Base-by-base conservation (phyloP, 2,888 invertebrate species). In the Unio delphinus region DNA sequence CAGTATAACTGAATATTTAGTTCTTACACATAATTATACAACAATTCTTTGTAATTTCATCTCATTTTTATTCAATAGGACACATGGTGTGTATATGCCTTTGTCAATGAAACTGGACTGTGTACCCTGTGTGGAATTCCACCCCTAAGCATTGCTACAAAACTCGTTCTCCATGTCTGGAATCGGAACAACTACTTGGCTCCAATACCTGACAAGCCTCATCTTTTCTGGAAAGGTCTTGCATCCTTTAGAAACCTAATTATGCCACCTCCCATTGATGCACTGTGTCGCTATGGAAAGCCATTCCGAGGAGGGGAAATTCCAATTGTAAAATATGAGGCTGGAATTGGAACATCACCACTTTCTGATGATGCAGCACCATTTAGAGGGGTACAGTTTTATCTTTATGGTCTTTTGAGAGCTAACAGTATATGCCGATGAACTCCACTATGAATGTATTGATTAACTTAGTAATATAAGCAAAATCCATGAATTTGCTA, bases 231-330 rank as follows among this genome's bases (percentile, higher is more conserved):
- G 79, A 64, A 67, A 15, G 67, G 78, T 15, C 63, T 62, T 6
- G 81, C 80, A 15, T 61, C 61, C 18, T 76, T 83, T 59, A 69
- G 67, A 34, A 57, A 71, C 8, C 59, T 84, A 0, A 63, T 75
- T 26, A 72, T 83, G 65, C 84, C 84, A 1, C 81, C 83, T 11
- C 68, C 60, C 15, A 61, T 68, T 3, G 65, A 70, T 6, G 65
- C 74, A 1, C 64, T 72, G 18, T 84, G 83, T 69, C 70, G 83
- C 26, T 80, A 77, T 72, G 84, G 83, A 20, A 64, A 71, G 18
- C 80, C 80, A 20, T 82, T 80, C 72, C 67, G 74, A 18, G 79
- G 80, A 28, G 81, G 79, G n/a, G 69, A 68, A n/a, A 81, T 80
- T 67, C 72, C 80, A 20, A 75, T 84, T 54, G 70, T 81, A 4